Evolutionary conservation across 2,113 vertebrate genomes (phyloP), one percentile per base, ranked within the genome.

Genomic region (Pluvialis apricaria): DNA sequence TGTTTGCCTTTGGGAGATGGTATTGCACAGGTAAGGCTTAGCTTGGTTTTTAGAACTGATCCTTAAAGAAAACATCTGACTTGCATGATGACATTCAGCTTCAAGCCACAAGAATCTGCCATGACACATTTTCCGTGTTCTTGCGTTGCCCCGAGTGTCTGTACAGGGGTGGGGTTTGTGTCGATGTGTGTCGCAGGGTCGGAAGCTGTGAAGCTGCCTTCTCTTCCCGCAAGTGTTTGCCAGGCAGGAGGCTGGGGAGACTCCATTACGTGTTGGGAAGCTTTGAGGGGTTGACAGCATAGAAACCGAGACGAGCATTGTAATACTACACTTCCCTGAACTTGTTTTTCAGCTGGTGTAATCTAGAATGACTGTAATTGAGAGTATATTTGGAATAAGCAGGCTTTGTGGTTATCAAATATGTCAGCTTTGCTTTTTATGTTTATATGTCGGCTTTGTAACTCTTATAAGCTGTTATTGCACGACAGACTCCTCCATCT

Each of bases 71-170:
- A 57, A 16, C 5, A 16, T 26, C 13, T 6, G 0, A 0, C 19
- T 44, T 22, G 1, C 4, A 0, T 0, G 25, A 16, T 10, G 62
- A 4, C 32, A 5, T 13, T 57, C 11, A 15, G 26, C 68, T 51
- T 45, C 38, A 18, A 31, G 11, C 5, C 51, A 0, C 18, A 2
- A 2, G 58, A 2, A 64, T 52, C 34, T 51, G 69, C 71, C 6
- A 3, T 17, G 60, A 3, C 10, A 0, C 0, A 2, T 10, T 65
- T 17, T 15, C 45, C 2, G 0, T 7, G 24, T 6, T 34, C 15
- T 42, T 4, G 16, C 0, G 0, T 20, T 51, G 28, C 24, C 49
- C 6, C 1, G 1, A 8, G 25, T 19, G 5, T 1, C 5, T 4
- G 28, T 2, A 40, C 22, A 13, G 15, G 42, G 10, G 9, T 45